Evolutionary conservation across 1,140 invertebrate species (phyloP).

Genomic region (Heliconius eleuchia): DNA sequence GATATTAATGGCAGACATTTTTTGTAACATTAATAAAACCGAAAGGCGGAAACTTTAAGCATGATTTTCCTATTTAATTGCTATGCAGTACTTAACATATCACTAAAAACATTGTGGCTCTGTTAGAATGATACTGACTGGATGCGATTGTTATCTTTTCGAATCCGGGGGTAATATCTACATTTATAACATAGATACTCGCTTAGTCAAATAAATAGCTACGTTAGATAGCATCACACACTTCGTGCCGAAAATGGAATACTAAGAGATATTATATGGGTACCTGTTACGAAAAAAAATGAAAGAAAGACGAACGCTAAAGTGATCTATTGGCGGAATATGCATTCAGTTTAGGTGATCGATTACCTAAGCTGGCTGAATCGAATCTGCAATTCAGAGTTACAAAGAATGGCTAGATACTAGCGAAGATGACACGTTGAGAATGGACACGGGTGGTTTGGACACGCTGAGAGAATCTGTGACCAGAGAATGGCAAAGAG

Average conservation of each 20-base stretch:
- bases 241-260: not conserved
- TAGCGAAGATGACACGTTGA: too few relatives aligned
- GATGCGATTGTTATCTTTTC: not conserved
- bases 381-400: too few relatives aligned
- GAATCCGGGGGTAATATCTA: not conserved
- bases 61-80: not conserved
- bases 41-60: not conserved
- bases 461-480: too few relatives aligned
- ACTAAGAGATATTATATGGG: not conserved
- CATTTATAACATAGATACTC: constrained; percentile 2
- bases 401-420: too few relatives aligned
- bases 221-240: not conserved
- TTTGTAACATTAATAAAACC: too few relatives aligned
- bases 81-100: not conserved
- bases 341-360: too few relatives aligned
- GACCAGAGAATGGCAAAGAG: too few relatives aligned
- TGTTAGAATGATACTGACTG: not conserved
- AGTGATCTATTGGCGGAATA: too few relatives aligned
- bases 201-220: not conserved
- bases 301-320: too few relatives aligned
- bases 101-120: not conserved
- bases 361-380: too few relatives aligned
- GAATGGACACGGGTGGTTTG: too few relatives aligned
- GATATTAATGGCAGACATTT: too few relatives aligned
- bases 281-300: not conserved